These are phyloP conservation scores for Camelus dromedarius DNA, from an alignment of 2,113 vertebrate species.

Conservation along the genomic window DNA sequence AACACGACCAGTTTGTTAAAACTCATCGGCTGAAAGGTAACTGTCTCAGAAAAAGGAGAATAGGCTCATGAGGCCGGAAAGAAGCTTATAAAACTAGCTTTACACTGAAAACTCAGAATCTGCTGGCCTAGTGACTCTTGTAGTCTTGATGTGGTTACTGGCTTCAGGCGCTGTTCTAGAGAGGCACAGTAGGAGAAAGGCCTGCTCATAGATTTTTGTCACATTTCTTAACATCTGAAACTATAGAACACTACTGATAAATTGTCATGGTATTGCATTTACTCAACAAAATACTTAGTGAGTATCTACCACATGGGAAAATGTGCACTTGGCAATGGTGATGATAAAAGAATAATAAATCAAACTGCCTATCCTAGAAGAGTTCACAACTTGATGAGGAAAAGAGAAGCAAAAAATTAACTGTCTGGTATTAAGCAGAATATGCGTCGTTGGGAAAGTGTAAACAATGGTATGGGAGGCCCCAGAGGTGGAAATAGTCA, in stretches of 20 bases:
- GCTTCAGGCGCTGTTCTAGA: not conserved
- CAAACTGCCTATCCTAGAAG: not conserved
- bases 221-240: constrained; percentile 5
- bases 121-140: not conserved
- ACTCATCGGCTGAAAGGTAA: not conserved
- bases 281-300: not conserved
- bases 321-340: constrained; percentile 1
- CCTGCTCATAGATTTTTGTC: not conserved
- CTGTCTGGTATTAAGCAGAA: not conserved
- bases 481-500: not conserved
- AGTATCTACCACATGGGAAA: not conserved
- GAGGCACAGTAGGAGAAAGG: not conserved
- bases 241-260: not conserved
- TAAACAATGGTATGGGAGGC: not conserved
- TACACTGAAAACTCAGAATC: not conserved
- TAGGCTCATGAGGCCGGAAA: not conserved
- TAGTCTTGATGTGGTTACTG: not conserved
- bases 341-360: not conserved
- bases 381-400: not conserved
- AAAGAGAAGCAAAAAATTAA: not conserved
- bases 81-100: not conserved
- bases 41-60: not conserved
- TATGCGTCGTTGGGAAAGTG: not conserved
- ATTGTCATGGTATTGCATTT: not conserved
- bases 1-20: not conserved